Conservation (phyloP, 92 coral and sea anemone genomes). For the Bergia puertoricense region DNA sequence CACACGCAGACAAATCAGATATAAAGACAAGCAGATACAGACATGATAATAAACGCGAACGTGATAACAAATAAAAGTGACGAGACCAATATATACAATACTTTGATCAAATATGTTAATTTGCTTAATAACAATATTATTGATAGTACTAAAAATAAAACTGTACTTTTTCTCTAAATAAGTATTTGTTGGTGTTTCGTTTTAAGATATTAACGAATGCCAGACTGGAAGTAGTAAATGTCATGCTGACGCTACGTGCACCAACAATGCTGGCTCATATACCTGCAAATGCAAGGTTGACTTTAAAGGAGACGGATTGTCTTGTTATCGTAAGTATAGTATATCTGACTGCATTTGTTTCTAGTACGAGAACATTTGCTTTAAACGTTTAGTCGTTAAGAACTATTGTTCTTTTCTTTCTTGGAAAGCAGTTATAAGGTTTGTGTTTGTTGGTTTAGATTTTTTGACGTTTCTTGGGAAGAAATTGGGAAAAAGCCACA, state of each 20-base stretch:
- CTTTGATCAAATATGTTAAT: too few species aligned
- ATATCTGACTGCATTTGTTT: not conserved
- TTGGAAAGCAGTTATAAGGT: too few species aligned
- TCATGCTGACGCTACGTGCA: slow-evolving; percentile 55
- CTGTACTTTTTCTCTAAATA: not conserved
- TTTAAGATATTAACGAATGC: slow-evolving; percentile 58
- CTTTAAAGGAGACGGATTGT: slow-evolving; percentile 53
- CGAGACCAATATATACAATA: not conserved
- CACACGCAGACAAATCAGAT: too few species aligned
- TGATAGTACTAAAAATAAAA: not conserved
- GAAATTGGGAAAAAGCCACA: too few species aligned
- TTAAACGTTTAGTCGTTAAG: not conserved
- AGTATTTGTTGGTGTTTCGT: not conserved
- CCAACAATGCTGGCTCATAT: slow-evolving; percentile 55
- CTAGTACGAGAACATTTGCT: too few species aligned
- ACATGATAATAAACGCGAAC: not conserved
- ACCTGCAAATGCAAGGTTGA: slow-evolving; percentile 59
- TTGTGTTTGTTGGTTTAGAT: too few species aligned
- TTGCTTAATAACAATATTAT: too few species aligned
- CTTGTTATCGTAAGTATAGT: slow-evolving; percentile 50
- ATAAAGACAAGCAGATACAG: not conserved
- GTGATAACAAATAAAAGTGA: not conserved
- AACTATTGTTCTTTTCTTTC: not conserved
- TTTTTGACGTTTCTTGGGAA: too few species aligned
- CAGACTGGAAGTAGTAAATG: slow-evolving; percentile 34